Conservation (phyloP, 1,140 invertebrate species). For the Oryctes rhinoceros region DNA sequence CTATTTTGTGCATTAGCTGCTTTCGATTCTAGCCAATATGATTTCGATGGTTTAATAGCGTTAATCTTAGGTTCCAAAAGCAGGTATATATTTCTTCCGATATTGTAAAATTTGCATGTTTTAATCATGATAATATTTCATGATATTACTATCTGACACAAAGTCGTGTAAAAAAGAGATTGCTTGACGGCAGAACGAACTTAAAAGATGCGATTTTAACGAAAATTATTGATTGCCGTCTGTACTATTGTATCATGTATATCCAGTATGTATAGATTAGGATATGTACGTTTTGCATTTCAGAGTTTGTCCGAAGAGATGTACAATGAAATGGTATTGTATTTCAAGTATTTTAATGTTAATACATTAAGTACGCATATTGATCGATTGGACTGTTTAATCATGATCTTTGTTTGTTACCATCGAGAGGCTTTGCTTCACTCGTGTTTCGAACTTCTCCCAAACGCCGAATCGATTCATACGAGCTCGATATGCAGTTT, state of each 20-base stretch:
- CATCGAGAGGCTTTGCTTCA: slow-evolving; percentile 35
- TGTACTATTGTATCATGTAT: slow-evolving; percentile 25
- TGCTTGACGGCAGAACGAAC: background rate
- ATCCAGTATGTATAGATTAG: slow-evolving; percentile 34
- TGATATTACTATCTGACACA: too few relatives aligned
- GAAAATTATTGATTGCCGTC: slow-evolving; percentile 26
- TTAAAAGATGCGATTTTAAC: background rate
- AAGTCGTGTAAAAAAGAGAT: too few relatives aligned
- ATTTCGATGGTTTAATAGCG: background rate
- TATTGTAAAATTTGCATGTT: too few relatives aligned
- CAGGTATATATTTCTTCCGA: background rate
- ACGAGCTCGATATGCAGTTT: background rate
- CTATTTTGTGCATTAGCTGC: too few relatives aligned
- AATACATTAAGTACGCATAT: slow-evolving; percentile 36
- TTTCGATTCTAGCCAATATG: too few relatives aligned
- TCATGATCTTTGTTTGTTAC: slow-evolving; percentile 38
- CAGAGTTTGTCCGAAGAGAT: slow-evolving; percentile 82
- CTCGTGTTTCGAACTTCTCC: slow-evolving; percentile 23
- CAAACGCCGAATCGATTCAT: background rate
- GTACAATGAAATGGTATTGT: slow-evolving; percentile 84
- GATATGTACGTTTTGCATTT: slow-evolving; percentile 66
- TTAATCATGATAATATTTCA: background rate
- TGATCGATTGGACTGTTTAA: slow-evolving; percentile 36
- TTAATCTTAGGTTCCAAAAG: background rate
- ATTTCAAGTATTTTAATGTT: slow-evolving; percentile 61